Evolutionary conservation across 2,113 vertebrate genomes (phyloP).

Genomic region (Hucho hucho): DNA sequence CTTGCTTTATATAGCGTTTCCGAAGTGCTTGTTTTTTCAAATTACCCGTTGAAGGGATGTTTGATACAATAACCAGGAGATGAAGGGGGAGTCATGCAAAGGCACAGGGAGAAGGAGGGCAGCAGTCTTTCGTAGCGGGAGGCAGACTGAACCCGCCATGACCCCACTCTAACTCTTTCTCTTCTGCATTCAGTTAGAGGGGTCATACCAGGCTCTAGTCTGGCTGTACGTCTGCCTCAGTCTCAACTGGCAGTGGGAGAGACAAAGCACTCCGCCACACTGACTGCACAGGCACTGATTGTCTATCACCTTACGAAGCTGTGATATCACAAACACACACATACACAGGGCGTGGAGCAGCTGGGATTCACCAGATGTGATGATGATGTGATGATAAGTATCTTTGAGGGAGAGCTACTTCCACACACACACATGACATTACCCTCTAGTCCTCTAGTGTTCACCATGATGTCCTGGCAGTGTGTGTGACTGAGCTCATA

Average conservation of each 20-base stretch:
- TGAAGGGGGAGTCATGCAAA: not conserved
- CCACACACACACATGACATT: not conserved
- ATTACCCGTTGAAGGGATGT: not conserved
- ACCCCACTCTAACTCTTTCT: not conserved
- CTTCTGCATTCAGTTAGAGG: not conserved
- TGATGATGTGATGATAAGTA: no score
- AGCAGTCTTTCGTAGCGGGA: not conserved
- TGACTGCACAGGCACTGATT: not conserved
- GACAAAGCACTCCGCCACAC: not conserved
- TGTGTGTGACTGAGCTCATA: not conserved
- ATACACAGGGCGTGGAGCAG: not conserved
- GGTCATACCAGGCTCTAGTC: not conserved
- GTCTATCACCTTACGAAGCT: not conserved
- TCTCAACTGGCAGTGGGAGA: not conserved
- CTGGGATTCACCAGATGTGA: no score
- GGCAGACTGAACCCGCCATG: not conserved
- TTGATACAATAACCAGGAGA: not conserved
- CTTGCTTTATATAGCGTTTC: not conserved
- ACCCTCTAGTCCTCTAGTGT: not conserved
- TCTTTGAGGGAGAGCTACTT: not conserved
- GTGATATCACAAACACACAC: not conserved
- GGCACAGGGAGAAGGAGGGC: not conserved
- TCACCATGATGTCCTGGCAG: not conserved
- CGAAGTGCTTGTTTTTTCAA: not conserved
- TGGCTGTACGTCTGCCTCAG: not conserved